Percentiles rank a stretch among this genome's conserved stretches.
These are phyloP conservation scores for Geotrupes spiniger DNA, from an alignment of 2,888 invertebrate species.

Conservation along the genomic window DNA sequence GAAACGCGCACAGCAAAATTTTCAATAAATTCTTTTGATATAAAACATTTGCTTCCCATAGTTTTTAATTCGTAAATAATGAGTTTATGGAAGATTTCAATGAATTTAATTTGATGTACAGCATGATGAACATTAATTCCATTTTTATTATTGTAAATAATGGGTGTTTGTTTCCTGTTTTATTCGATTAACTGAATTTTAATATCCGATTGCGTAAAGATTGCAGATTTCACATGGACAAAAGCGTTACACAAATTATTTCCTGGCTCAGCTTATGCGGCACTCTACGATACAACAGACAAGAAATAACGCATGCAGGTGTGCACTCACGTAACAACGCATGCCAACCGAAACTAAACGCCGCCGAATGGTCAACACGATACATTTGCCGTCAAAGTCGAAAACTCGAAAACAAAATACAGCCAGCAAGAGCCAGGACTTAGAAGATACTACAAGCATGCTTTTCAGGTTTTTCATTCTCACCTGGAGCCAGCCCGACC, in stretches of 20 bases:
- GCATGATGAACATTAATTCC: too few relatives aligned
- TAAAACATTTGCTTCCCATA: too few relatives aligned
- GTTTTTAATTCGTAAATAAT: too few relatives aligned
- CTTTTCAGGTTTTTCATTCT: slow-evolving; percentile 39
- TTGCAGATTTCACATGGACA: too few relatives aligned
- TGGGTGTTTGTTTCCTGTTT: too few relatives aligned
- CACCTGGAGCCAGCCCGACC: slow-evolving; percentile 57
- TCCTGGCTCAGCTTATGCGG: slow-evolving; percentile 12
- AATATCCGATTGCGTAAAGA: too few relatives aligned
- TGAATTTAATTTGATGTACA: too few relatives aligned
- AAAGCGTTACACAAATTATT: background rate
- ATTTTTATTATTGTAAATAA: too few relatives aligned
- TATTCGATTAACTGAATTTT: too few relatives aligned
- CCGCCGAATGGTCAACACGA: slow-evolving; percentile 17
- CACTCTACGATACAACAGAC: slow-evolving; percentile 6
- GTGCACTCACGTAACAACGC: background rate
- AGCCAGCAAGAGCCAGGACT: slow-evolving; percentile 29
- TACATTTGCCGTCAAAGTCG: slow-evolving; percentile 16
- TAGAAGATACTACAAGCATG: slow-evolving; percentile 37
- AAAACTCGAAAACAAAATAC: slow-evolving; percentile 17
- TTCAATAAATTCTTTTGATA: too few relatives aligned
- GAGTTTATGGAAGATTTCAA: too few relatives aligned
- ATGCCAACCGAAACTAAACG: background rate
- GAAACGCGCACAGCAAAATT: too few relatives aligned
- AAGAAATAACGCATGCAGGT: background rate